Evolutionary conservation across 2,797 vertebrate species (phyloP).

Genomic region (Taeniopygia guttata): DNA sequence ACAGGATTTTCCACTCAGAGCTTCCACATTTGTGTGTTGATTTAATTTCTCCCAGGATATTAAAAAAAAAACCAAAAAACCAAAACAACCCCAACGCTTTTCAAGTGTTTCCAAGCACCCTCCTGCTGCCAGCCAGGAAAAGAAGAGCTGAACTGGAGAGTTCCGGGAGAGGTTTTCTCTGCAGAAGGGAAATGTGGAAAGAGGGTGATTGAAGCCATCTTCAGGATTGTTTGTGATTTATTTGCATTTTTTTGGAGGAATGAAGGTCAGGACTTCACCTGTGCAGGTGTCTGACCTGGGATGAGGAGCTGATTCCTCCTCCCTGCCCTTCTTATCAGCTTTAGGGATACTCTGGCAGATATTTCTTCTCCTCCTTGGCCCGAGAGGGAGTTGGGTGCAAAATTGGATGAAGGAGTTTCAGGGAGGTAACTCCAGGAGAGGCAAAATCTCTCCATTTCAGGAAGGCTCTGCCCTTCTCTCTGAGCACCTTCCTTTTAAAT

Average conservation of each 20-base stretch:
- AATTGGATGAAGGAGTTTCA: background rate
- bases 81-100: background rate
- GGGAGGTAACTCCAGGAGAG: background rate
- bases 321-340: background rate
- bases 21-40: background rate
- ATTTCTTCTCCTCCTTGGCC: background rate
- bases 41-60: background rate
- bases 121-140: background rate
- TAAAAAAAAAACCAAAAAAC: too few relatives aligned
- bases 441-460: background rate
- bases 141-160: background rate
- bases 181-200: background rate
- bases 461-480: background rate
- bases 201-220: background rate
- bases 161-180: background rate
- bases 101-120: background rate
- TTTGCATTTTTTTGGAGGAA: background rate
- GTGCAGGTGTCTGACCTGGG: background rate
- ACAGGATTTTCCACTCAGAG: conserved; percentile 10
- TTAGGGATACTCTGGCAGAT: background rate
- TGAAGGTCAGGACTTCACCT: background rate
- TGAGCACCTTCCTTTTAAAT: background rate
- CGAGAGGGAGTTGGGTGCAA: background rate
- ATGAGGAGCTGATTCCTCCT: background rate
- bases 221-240: background rate